These are phyloP conservation scores for Azemiops feae DNA, from an alignment of 2,113 vertebrate species.

Conservation along the genomic window DNA sequence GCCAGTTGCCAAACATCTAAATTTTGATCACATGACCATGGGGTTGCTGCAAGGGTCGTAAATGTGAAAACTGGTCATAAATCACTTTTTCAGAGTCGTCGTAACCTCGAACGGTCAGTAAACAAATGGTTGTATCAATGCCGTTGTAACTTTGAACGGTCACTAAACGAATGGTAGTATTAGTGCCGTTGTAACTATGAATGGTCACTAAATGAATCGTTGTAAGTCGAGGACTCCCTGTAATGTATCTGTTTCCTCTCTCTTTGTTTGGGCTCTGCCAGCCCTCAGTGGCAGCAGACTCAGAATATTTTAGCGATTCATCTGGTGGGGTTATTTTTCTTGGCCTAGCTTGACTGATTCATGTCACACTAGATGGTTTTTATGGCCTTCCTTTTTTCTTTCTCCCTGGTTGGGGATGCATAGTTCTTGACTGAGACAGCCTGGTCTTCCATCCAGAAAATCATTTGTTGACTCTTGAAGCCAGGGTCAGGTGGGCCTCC, in stretches of 20 bases:
- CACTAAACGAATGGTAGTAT: too few relatives aligned
- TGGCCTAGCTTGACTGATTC: constrained; percentile 4
- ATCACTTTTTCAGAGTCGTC: background rate
- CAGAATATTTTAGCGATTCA: constrained; percentile 16
- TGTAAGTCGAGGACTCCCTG: background rate
- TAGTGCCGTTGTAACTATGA: background rate
- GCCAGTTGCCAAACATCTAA: background rate
- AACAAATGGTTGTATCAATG: too few relatives aligned
- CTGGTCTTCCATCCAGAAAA: background rate
- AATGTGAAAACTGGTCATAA: background rate
- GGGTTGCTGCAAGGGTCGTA: background rate
- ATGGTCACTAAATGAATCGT: background rate
- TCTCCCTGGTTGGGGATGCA: background rate
- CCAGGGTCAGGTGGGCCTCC: background rate
- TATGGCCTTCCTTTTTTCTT: background rate
- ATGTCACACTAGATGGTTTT: constrained; percentile 8
- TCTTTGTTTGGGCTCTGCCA: background rate
- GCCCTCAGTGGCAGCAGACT: background rate
- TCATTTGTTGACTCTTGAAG: background rate
- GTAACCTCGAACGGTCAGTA: background rate
- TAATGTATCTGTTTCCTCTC: background rate
- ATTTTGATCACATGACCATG: background rate
- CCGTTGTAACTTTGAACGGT: too few relatives aligned
- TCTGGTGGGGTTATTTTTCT: constrained; percentile 2
- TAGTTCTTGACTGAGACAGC: constrained; percentile 1